Base-by-base conservation (phyloP, 2,797 vertebrate species). In the Lindbergichthys nudifrons region DNA sequence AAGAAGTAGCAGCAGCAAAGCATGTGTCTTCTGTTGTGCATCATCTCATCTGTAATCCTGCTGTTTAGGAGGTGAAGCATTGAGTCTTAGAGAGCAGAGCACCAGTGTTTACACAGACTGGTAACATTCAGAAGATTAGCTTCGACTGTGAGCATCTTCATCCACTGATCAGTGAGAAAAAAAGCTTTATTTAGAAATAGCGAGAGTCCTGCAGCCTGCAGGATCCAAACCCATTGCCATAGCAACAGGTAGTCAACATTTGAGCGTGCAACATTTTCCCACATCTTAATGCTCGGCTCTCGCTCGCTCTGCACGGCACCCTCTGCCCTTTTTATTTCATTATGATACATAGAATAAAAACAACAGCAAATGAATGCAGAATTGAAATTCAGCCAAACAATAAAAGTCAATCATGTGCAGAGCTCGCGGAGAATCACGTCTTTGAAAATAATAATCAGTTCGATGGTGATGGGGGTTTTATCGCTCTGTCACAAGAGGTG, bases 191-290 rank as follows among this genome's bases (percentile, higher is more conserved):
- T 95, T 95, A 95, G 94, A 95, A 88, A 94, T 89, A 94, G 82
- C 91, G 85, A 90, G 91, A 93, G 92, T 93, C 93, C 92, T 89
- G 88, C 88, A 90, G 92, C 92, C 89, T 88, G 90, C 87, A 88
- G 92, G 90, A 92, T 93, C 91, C 87, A 92, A 92, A 92, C 81
- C 77, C 79, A 92, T 96, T 78, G 89, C 92, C 93, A 94, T 95
- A 93, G 93, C 93, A 94, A 95, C 95, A 93, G 87, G 90, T 92
- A 94, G 92, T 94, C 95, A 96, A 96, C 95, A 95, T 92, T 94
- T 90, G 88, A 92, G 84, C 76, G 59, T 81, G 88, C 87, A 89
- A 85, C 82, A 83, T 91, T 93, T 94, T 91, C 91, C 90, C 85
- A 88, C 66, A 88, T 87, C 86, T 90, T 80, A 85, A 84, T 82